A percentile compares a stretch with the other conserved stretches of the same genome.
These are phyloP conservation scores for Cantharis flavilabris DNA, from an alignment of 2,888 invertebrate species.

Conservation along the genomic window DNA sequence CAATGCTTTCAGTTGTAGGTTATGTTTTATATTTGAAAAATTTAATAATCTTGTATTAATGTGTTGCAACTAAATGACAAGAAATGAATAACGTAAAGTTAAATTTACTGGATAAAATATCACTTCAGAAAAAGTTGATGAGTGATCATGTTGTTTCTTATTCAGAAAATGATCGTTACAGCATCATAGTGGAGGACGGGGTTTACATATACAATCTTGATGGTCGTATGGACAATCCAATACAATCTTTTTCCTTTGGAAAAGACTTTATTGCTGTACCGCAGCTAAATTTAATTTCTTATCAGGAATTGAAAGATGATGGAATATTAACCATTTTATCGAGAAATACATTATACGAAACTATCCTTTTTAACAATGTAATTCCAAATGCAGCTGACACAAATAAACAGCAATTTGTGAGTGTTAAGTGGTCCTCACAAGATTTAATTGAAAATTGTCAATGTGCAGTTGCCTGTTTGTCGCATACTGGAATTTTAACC, in stretches of 20 bases:
- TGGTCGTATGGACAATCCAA: slow-evolving; percentile 38
- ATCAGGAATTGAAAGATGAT: slow-evolving; percentile 43
- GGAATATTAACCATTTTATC: slow-evolving; percentile 39
- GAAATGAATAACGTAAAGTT: slow-evolving; percentile 33
- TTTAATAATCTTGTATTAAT: not conserved
- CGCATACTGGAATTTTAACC: slow-evolving; percentile 45
- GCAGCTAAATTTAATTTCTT: slow-evolving; percentile 36
- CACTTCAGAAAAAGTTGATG: slow-evolving; percentile 38
- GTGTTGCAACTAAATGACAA: too few species aligned
- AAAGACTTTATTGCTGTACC: slow-evolving; percentile 40
- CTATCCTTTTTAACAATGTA: slow-evolving; percentile 40
- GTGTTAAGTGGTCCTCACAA: slow-evolving; percentile 47
- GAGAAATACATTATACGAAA: slow-evolving; percentile 42
- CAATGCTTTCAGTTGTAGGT: not conserved
- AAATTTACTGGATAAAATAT: slow-evolving; percentile 41
- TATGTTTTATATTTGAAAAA: not conserved
- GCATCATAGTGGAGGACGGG: slow-evolving; percentile 43
- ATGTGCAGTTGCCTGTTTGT: slow-evolving; percentile 43
- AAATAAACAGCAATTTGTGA: slow-evolving; percentile 34
- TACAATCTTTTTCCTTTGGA: slow-evolving; percentile 32
- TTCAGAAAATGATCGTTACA: slow-evolving; percentile 47
- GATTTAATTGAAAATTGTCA: slow-evolving; percentile 40
- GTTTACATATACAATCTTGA: slow-evolving; percentile 44
- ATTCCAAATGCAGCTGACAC: slow-evolving; percentile 36
- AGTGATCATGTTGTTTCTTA: slow-evolving; percentile 43